Base-by-base conservation (phyloP, 2,113 vertebrate genomes). In the Tursiops truncatus region DNA sequence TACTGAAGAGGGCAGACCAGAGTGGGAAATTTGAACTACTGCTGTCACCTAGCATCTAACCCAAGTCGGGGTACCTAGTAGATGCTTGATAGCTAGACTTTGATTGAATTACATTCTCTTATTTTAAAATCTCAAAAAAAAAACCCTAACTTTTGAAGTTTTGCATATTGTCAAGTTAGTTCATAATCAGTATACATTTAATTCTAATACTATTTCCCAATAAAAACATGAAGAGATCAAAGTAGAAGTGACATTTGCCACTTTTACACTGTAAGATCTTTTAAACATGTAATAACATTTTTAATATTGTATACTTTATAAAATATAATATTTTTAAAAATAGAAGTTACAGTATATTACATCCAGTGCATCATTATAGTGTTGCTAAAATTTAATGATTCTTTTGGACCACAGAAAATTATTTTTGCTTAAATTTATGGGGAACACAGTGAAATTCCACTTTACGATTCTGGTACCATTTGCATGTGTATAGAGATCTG, bases 141-240 rank as follows among this genome's bases (percentile, higher is more conserved):
- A 31, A 36, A 3, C 15, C 10, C 10, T 58, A 36, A 18, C 63
- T 74, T 96, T 90, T 79, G 38, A 44, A 60, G 47, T 56, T 41
- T 68, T 76, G 9, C 47, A 38, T 71, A 77, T 20, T 50, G 36
- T 71, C 41, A 85, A 38, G 41, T 77, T 91, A 74, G 56, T 65
- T 71, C 38, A 87, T 94, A 92, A 94, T 91, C 92, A 50, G 20
- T 63, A 60, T 81, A 18, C 79, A 81, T 77, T 87, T 89, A 79
- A 89, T 83, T 89, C 63, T 56, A 92, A 85, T 95, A 77, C 12
- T 62, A 25, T 96, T 91, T 96, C 82, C 73, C 79, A 62, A 74
- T 86, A 82, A 70, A 62, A 88, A 71, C 47, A 65, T 65, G 88
- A 96, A 93, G 63, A 77, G 31, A 79, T 63, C 38, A 89, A 71